Evolutionary conservation across 1,140 invertebrate genomes (phyloP), one percentile per base, ranked within the genome.

Genomic region (Drosophila pachea): DNA sequence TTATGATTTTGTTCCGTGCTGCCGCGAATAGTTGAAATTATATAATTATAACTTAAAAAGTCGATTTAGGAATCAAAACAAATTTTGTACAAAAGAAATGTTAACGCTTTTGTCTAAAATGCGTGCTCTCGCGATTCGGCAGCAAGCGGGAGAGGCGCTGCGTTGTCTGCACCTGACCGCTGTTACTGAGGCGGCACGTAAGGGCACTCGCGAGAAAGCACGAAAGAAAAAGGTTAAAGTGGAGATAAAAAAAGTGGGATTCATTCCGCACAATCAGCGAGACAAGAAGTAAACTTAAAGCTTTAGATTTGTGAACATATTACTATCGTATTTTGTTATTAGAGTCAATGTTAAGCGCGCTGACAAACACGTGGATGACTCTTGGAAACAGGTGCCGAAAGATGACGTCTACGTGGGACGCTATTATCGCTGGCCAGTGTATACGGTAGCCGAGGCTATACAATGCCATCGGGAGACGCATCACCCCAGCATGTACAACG

Each of bases 401-500:
- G 95, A 96, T 83, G 90, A 96, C 90, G 94, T 95, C 4, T 95
- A 91, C 77, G 78, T 92, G 7, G 76, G 90, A 9, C 91, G 90
- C 54, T 93, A 92, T 84, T 93, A 93, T 70, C 90, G 91, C 63
- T 92, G 90, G 91, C 91, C 91, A 69, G 87, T 92, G 0, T 95
- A 94, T 89, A 88, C 92, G 4, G 92, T 95, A 11, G 89, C 90
- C 35, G 94, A 96, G 82, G 95, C 95, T n/a, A 90, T 97, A 6
- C 84, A 92, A 59, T 92, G 90, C 73, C 93, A 95, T 79, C 91
- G 93, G 50, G 94, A 97, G 90, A 93, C 92, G 0, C 94, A 95
- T 88, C 93, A 96, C 87, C 94, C 94, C 0, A 93, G 93, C 36
- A 93, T 96, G 89, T 94, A 92, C 62, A 94, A 96, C 90, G 81